Conservation (phyloP, 2,113 vertebrate genomes). For the Stictonetta naevosa region DNA sequence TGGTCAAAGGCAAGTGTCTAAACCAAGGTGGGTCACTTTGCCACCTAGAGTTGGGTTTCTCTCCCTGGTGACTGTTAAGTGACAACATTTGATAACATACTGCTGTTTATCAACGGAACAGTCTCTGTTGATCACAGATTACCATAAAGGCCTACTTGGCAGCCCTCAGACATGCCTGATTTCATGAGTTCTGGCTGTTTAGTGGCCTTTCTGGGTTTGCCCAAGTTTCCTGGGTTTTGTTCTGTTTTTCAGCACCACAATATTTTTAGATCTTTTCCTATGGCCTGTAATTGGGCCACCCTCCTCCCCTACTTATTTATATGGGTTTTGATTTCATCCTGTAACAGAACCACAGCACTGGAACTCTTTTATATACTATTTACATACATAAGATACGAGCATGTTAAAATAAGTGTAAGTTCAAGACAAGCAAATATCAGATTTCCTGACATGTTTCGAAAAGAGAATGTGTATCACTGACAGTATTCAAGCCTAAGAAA, state of each 20-base stretch:
- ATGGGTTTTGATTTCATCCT: background rate
- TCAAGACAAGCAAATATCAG: background rate
- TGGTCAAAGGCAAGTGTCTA: background rate
- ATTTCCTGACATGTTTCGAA: background rate
- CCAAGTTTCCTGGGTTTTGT: background rate
- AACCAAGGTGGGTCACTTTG: background rate
- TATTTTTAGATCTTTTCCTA: background rate
- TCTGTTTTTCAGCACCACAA: background rate
- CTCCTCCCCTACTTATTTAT: rapidly evolving
- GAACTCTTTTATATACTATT: background rate
- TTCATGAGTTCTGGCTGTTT: background rate
- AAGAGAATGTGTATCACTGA: background rate
- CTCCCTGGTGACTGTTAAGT: background rate
- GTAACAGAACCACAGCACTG: background rate
- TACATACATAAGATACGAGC: background rate
- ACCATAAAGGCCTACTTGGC: background rate
- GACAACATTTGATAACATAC: background rate
- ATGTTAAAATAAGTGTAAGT: background rate
- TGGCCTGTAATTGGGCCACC: background rate
- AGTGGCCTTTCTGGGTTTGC: background rate
- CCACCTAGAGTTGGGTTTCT: background rate
- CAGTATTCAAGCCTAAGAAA: background rate
- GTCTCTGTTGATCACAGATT: background rate
- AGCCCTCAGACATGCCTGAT: background rate
- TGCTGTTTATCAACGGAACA: background rate